Evolutionary conservation across 2,888 invertebrate genomes (phyloP).

Genomic region (Latrodectus elegans): DNA sequence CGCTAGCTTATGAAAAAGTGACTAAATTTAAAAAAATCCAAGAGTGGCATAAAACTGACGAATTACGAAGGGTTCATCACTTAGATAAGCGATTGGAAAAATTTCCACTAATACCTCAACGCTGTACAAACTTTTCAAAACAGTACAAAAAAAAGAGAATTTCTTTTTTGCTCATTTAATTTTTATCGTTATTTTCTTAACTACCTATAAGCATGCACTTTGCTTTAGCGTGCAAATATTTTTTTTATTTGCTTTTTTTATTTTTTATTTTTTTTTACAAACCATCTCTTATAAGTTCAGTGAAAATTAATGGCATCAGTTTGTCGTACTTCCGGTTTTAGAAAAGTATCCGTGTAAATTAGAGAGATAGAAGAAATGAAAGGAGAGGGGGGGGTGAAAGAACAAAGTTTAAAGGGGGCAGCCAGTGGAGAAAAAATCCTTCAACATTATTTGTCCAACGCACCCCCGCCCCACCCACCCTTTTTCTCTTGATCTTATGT

Average conservation of each 20-base stretch:
- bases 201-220: constrained; percentile 56
- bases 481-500: constrained; percentile 65
- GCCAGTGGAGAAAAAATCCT: constrained; percentile 49
- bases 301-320: constrained; percentile 68
- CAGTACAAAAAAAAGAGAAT: not conserved
- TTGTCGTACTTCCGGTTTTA: constrained; percentile 68
- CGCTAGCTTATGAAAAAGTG: not conserved
- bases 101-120: constrained; percentile 60
- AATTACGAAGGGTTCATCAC: constrained; percentile 42
- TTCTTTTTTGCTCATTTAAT: constrained; percentile 63
- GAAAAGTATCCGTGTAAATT: constrained; percentile 69
- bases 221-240: constrained; percentile 33
- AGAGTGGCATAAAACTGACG: constrained; percentile 50
- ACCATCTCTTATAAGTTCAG: constrained; percentile 60
- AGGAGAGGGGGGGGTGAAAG: constrained; percentile 26
- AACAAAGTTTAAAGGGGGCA: constrained; percentile 53
- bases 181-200: constrained; percentile 67
- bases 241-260: constrained; percentile 21
- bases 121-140: constrained; percentile 46
- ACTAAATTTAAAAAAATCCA: not conserved
- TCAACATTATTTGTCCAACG: constrained; percentile 65
- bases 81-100: constrained; percentile 59
- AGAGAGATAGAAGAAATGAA: constrained; percentile 69
- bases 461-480: constrained; percentile 13
- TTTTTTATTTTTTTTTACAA: not conserved